These are phyloP conservation scores for Habropoda laboriosa DNA, from an alignment of 1,140 invertebrate genomes.

Conservation along the genomic window DNA sequence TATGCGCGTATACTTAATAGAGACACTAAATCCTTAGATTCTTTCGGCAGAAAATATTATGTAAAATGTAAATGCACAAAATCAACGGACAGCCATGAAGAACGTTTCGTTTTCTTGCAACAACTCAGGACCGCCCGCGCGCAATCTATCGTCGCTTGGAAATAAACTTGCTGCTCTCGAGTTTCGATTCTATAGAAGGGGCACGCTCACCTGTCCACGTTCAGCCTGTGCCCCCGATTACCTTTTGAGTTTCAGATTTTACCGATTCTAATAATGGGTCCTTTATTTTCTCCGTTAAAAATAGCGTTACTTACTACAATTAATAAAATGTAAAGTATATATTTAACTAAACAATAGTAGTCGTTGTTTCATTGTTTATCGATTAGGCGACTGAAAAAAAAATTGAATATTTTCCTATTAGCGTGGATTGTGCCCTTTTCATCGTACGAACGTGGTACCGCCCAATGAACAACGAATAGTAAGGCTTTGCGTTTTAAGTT, in stretches of 20 bases:
- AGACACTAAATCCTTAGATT: background rate
- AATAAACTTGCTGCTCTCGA: conserved; percentile 30
- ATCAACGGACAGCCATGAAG: background rate
- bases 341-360: background rate
- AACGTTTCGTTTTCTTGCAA: background rate
- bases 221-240: background rate
- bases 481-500: conserved; percentile 46
- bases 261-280: background rate
- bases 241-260: background rate
- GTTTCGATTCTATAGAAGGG: conserved; percentile 29
- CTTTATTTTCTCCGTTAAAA: background rate
- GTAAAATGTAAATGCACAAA: background rate
- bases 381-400: background rate
- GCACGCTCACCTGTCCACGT: background rate
- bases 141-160: conserved; percentile 38
- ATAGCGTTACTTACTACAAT: background rate
- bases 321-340: background rate
- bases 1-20: background rate
- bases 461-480: conserved; percentile 29
- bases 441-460: background rate
- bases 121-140: background rate
- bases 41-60: background rate
- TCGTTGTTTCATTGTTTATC: background rate
- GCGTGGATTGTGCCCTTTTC: background rate
- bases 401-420: background rate